Evolutionary conservation across 2,888 invertebrate genomes (phyloP).

Genomic region (Anagyrus pseudococci): DNA sequence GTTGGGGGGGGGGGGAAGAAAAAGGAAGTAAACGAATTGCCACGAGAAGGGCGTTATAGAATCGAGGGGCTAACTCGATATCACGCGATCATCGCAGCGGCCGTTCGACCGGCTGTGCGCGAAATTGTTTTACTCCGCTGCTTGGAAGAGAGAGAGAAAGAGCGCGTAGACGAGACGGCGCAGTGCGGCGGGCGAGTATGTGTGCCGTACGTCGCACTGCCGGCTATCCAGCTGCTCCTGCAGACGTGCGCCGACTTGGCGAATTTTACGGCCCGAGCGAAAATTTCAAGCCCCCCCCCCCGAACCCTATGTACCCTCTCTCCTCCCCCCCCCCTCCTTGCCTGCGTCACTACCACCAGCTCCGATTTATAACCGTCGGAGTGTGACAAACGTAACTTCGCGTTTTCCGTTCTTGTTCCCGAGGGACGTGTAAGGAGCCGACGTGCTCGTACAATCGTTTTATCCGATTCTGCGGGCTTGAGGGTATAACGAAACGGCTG

Average conservation of each 20-base stretch:
- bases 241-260: slow-evolving; percentile 26
- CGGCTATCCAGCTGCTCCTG: background rate
- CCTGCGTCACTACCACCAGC: background rate
- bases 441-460: no score
- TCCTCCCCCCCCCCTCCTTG: background rate
- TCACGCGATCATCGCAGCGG: background rate
- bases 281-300: no score
- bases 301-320: no score
- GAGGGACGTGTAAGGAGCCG: no score
- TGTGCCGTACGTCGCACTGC: background rate
- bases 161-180: background rate
- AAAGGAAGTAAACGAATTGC: no score
- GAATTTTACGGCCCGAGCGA: background rate
- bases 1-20: no score
- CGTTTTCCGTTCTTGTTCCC: no score
- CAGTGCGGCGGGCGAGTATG: background rate
- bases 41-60: no score
- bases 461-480: no score
- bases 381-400: background rate
- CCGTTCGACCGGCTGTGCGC: background rate
- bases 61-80: no score
- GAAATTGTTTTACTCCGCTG: slow-evolving; percentile 17
- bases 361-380: slow-evolving; percentile 25
- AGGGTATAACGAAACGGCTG: no score
- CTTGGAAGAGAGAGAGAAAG: background rate